Conservation (phyloP, 2,888 invertebrate genomes). For the Chorisops tibialis region DNA sequence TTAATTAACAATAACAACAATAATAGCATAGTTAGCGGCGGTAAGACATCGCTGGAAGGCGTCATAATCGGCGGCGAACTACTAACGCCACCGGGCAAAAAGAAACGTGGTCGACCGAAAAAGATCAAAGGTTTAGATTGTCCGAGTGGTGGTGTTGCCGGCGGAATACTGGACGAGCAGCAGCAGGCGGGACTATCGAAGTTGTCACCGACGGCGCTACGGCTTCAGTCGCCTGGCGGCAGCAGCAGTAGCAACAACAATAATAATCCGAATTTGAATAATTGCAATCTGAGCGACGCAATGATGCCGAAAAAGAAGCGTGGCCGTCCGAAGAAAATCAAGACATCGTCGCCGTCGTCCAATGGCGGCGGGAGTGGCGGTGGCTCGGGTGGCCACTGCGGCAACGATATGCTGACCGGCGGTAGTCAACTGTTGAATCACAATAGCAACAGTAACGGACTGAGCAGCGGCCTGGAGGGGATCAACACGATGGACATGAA, state of each 20-base stretch:
- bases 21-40: conserved; percentile 7
- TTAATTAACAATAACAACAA: conserved; percentile 15
- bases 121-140: conserved; percentile 53
- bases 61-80: neutral
- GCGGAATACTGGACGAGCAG: conserved; percentile 43
- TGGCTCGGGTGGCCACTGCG: conserved; percentile 47
- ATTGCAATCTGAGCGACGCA: conserved; percentile 35
- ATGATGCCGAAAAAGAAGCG: conserved; percentile 81
- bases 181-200: conserved; percentile 53
- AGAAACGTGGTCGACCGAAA: conserved; percentile 87
- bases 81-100: conserved; percentile 64
- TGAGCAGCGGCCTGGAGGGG: conserved; percentile 1
- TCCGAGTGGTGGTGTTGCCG: conserved; percentile 56
- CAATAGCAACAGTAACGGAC: conserved; percentile 36
- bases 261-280: neutral
- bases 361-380: conserved; percentile 49
- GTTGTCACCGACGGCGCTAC: conserved; percentile 51
- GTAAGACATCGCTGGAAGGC: conserved; percentile 16
- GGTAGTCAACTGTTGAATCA: conserved; percentile 41
- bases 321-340: conserved; percentile 83
- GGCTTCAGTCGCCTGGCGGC: neutral
- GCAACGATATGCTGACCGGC: conserved; percentile 42
- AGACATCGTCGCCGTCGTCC: conserved; percentile 48
- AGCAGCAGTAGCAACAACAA: neutral
- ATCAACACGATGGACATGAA: neutral